phyloP scores from a whole-genome alignment of 2,797 vertebrate species.

The Adrianichthys oophorus region DNA sequence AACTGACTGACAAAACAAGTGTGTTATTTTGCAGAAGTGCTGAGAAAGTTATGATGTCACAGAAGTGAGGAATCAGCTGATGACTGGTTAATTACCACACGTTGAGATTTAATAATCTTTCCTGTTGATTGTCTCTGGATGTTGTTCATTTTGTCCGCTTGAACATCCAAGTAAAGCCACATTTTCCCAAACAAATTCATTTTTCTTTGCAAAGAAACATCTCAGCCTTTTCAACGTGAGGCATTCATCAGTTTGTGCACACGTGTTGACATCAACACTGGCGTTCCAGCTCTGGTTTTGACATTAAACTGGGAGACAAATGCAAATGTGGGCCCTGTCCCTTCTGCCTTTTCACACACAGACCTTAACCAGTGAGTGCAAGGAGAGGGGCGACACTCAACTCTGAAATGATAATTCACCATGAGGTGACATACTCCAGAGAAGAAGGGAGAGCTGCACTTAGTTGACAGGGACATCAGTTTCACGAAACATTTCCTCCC shows the following conservation, averaged over 20 bases:
- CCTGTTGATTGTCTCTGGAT: conserved; percentile 57
- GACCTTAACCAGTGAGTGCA: conserved; percentile 42
- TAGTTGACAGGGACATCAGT: conserved; percentile 91
- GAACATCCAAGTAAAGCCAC: conserved; percentile 14
- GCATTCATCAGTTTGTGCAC: conserved; percentile 25
- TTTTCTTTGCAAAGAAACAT: conserved; percentile 20
- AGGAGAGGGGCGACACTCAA: conserved; percentile 73
- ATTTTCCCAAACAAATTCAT: conserved; percentile 20
- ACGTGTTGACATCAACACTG: conserved; percentile 65
- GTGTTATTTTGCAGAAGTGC: conserved; percentile 57
- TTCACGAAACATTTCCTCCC: conserved; percentile 89
- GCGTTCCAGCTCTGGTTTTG: conserved; percentile 74
- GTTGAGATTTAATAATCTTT: conserved; percentile 61
- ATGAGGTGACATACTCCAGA: conserved; percentile 80
- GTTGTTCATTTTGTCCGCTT: conserved; percentile 38
- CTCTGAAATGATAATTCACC: conserved; percentile 87
- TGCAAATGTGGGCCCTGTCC: conserved; percentile 73
- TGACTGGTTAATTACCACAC: conserved; percentile 70
- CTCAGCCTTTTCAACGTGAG: conserved; percentile 30
- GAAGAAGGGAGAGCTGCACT: conserved; percentile 79
- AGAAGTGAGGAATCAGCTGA: conserved; percentile 66
- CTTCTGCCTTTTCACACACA: too few species aligned
- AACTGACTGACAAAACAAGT: conserved; percentile 18
- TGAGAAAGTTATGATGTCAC: conserved; percentile 64
- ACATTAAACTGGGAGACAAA: conserved; percentile 76